A percentile compares a stretch with the other conserved stretches of the same genome.
Evolutionary conservation across 2,113 vertebrate genomes (phyloP).

Genomic region (Malaclemys terrapin): DNA sequence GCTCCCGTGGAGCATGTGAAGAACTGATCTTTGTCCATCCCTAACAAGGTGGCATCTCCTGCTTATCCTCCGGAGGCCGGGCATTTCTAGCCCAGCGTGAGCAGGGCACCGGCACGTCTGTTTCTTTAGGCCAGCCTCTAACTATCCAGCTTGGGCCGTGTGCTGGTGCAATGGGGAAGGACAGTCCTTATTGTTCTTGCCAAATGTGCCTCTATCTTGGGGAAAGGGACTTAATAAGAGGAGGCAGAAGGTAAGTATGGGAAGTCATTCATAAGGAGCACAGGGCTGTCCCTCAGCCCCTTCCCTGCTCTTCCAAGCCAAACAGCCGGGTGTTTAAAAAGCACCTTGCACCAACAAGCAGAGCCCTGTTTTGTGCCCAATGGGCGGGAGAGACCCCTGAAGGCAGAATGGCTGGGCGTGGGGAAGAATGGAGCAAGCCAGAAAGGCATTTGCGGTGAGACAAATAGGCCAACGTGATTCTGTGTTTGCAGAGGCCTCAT

Average conservation of each 20-base stretch:
- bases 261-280: neutral
- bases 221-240: neutral
- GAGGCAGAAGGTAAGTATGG: neutral
- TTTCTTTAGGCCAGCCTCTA: neutral
- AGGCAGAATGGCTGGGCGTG: neutral
- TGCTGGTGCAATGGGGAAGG: neutral
- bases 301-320: neutral
- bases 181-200: neutral
- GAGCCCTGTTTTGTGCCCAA: neutral
- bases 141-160: neutral
- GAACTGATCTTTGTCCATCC: constrained; percentile 5
- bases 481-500: neutral
- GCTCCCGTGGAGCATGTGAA: neutral
- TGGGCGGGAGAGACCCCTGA: neutral
- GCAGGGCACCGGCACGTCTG: neutral
- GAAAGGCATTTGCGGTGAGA: too few species aligned
- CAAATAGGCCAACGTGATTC: neutral
- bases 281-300: neutral
- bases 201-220: neutral
- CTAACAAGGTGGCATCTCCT: neutral
- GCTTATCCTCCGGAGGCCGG: neutral
- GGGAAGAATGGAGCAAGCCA: neutral
- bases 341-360: neutral
- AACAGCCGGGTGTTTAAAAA: neutral
- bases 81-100: neutral